Evolutionary conservation across 2,113 vertebrate species (phyloP).

Genomic region (Mugil cephalus): DNA sequence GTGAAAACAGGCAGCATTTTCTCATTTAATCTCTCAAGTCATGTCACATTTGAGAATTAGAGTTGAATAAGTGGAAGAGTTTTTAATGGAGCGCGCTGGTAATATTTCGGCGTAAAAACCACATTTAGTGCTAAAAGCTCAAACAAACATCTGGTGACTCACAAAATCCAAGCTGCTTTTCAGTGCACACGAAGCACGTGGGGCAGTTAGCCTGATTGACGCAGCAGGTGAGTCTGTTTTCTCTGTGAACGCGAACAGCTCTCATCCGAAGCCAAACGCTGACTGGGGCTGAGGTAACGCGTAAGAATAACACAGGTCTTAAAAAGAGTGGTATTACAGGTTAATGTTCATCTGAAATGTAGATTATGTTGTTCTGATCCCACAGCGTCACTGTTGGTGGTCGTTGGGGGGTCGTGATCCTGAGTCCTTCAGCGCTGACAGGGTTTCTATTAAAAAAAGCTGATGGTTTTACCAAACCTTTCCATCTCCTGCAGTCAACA

Average conservation of each 20-base stretch:
- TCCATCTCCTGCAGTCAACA: too few relatives aligned
- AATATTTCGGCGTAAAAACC: too few relatives aligned
- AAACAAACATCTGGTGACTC: slow-evolving; percentile 21
- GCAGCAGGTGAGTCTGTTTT: slow-evolving; percentile 25
- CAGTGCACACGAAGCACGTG: neutral
- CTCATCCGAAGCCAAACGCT: too few relatives aligned
- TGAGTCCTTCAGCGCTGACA: slow-evolving; percentile 54
- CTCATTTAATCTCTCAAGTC: too few relatives aligned
- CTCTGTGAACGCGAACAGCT: too few relatives aligned
- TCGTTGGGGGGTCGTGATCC: slow-evolving; percentile 11
- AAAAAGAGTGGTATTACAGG: slow-evolving; percentile 24
- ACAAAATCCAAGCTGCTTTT: neutral
- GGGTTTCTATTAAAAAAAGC: slow-evolving; percentile 29
- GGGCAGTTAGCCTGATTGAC: neutral
- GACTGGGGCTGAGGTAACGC: neutral
- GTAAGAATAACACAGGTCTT: slow-evolving; percentile 6
- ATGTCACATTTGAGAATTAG: too few relatives aligned
- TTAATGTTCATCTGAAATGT: slow-evolving; percentile 23
- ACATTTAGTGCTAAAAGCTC: slow-evolving; percentile 2
- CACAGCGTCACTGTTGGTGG: slow-evolving; percentile 15
- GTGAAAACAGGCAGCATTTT: too few relatives aligned
- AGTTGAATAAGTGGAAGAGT: too few relatives aligned
- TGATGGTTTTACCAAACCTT: slow-evolving; percentile 69
- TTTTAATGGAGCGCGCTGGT: too few relatives aligned
- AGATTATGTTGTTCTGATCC: slow-evolving; percentile 23